Evolutionary conservation across 30 jellyfish, hydroid and myxozoan genomes (phyloP), one percentile per base, ranked within the genome.

Genomic region (Aurelia sp.): DNA sequence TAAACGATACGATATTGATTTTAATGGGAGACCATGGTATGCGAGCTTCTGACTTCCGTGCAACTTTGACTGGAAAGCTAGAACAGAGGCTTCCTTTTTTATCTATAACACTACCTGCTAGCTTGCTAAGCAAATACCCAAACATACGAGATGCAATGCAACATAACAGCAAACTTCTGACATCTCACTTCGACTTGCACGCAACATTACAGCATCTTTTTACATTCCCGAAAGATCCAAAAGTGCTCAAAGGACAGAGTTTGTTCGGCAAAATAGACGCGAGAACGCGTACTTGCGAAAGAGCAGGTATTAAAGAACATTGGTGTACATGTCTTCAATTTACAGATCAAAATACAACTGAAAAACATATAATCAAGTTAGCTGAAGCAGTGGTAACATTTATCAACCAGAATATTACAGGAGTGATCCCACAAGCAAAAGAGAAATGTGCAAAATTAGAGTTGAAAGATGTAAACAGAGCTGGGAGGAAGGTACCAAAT

Each of bases 271-370:
- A 72, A 11, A 90, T 90, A 13, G 95, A 82, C 78, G 79, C 79
- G 11, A 21, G 13, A 11, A 65, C 23, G 10, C 90, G 97, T 19
- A 66, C 87, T n/a, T 90, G 97, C 58, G 87, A 31, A 19, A 35
- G 71, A 15, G 84, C 96, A 7, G 97, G 97, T 3, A 73, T 90
- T 31, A 37, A 65, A 15, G 91, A 75, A 17, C 87, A 82, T 37
- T 90, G 91, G 91, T 90, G 97, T 59, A 91, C 96, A 1, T 90
- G 97, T 70, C 51, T 82, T n/a, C 44, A 67, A 50, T 82, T 12
- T 69, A 13, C 63, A 8, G 48, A 30, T 1, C 52, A 67, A 17
- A 47, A 18, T 21, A 37, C 47, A 9, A 55, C 31, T n/a, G 76
- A 60, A 19, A 16, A 16, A 4, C 23, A 50, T 4, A 21, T 70